Evolutionary conservation across 2,113 vertebrate genomes (phyloP).

Genomic region (Nothobranchius kuhntae): DNA sequence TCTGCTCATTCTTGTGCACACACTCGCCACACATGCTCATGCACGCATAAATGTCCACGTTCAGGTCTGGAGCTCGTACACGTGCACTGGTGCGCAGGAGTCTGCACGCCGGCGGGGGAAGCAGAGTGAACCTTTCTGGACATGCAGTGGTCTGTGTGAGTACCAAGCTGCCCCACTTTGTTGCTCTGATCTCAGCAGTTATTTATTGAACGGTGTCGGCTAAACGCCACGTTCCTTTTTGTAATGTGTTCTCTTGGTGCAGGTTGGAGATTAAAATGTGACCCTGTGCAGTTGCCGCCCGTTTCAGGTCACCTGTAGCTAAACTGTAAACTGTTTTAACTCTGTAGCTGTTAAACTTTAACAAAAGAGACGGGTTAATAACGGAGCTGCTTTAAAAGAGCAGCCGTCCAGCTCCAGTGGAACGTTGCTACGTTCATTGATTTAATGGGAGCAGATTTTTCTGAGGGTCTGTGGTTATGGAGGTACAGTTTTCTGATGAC

Average conservation of each 20-base stretch:
- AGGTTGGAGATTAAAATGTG: slow-evolving; percentile 8
- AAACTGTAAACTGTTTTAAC: slow-evolving; percentile 35
- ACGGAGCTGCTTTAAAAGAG: neutral
- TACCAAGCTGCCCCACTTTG: slow-evolving; percentile 34
- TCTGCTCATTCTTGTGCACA: slow-evolving; percentile 57
- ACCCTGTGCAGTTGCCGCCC: slow-evolving; percentile 17
- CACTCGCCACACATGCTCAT: slow-evolving; percentile 57
- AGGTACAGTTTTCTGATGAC: neutral
- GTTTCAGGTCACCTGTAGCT: slow-evolving; percentile 12
- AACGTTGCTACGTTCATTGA: neutral
- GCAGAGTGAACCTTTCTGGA: slow-evolving; percentile 37
- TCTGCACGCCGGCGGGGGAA: slow-evolving; percentile 24
- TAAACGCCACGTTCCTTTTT: neutral
- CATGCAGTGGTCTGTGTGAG: slow-evolving; percentile 64
- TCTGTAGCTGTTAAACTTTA: slow-evolving; percentile 36
- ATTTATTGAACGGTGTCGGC: neutral
- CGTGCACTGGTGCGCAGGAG: slow-evolving; percentile 32
- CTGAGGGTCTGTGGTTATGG: neutral
- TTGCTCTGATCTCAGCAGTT: neutral
- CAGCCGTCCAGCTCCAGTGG: neutral
- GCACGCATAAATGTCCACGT: slow-evolving; percentile 66
- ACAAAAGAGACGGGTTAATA: slow-evolving; percentile 6
- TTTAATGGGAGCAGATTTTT: neutral
- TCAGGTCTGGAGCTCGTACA: slow-evolving; percentile 32
- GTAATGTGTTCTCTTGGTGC: neutral